These are phyloP conservation scores for Triplophysa yarkandensis DNA, from an alignment of 2,797 vertebrate genomes.

Conservation along the genomic window DNA sequence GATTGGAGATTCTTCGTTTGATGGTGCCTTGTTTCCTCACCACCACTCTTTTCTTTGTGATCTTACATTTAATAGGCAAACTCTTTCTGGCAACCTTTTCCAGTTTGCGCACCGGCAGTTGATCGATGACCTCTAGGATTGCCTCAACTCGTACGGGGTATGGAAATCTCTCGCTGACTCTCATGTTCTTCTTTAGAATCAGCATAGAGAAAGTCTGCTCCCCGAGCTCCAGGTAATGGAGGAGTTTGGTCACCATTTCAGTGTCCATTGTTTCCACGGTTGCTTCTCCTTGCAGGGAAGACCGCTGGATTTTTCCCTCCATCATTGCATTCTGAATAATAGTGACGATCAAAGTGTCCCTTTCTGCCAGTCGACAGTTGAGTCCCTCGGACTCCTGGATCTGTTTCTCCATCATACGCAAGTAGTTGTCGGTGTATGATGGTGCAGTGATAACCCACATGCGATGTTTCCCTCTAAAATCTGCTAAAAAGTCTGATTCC, in stretches of 20 bases:
- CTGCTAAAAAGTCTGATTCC: conserved; percentile 73
- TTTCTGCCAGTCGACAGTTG: conserved; percentile 1
- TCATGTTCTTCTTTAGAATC: conserved; percentile 78
- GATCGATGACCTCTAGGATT: conserved; percentile 77
- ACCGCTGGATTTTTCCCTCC: conserved; percentile 77
- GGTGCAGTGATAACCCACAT: conserved; percentile 80
- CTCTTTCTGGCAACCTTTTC: conserved; percentile 77
- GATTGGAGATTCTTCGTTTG: conserved; percentile 50
- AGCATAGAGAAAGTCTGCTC: conserved; percentile 77
- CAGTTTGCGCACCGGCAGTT: conserved; percentile 77
- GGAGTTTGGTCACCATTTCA: conserved; percentile 74
- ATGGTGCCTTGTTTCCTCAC: conserved; percentile 62
- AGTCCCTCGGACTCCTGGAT: conserved; percentile 71
- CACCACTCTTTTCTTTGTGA: conserved; percentile 70
- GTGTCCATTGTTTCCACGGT: conserved; percentile 72
- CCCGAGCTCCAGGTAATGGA: conserved; percentile 75
- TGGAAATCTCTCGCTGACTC: conserved; percentile 74
- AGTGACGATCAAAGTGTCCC: conserved; percentile 12
- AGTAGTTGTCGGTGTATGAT: conserved; percentile 73
- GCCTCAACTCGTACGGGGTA: conserved; percentile 78
- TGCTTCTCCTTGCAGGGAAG: conserved; percentile 69
- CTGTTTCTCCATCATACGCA: conserved; percentile 82
- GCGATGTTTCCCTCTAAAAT: conserved; percentile 76
- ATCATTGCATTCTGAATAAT: conserved; percentile 75
- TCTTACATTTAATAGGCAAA: conserved; percentile 69